Evolutionary conservation across 2,113 vertebrate species (phyloP).

Genomic region (Bucco capensis): DNA sequence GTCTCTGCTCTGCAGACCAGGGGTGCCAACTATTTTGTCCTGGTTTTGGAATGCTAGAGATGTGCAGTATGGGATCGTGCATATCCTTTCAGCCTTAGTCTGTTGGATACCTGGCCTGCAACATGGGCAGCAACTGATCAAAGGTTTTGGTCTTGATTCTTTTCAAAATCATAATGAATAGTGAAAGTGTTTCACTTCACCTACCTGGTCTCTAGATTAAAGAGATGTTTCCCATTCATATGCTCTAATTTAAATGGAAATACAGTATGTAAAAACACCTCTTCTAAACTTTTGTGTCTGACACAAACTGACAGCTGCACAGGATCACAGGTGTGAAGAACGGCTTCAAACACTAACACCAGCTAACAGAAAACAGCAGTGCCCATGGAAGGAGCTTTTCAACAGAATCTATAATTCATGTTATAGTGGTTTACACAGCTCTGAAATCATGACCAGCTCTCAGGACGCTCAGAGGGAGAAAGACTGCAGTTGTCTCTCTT

Average conservation of each 20-base stretch:
- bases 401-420: neutral
- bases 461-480: neutral
- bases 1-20: neutral
- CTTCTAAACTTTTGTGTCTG: neutral
- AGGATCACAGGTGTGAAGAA: neutral
- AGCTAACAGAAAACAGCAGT: neutral
- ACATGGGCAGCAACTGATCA: neutral
- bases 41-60: neutral
- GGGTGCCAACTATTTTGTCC: neutral
- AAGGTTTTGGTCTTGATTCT: neutral
- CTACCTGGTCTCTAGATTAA: neutral
- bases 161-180: neutral
- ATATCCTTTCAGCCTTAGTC: neutral
- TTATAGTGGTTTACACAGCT: neutral
- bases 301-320: neutral
- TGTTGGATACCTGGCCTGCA: neutral
- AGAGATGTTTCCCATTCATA: neutral
- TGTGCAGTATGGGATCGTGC: neutral
- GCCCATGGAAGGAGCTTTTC: neutral
- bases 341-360: neutral
- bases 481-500: neutral
- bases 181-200: neutral
- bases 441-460: neutral
- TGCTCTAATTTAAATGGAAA: neutral
- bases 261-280: neutral